Conservation (phyloP, 1,140 invertebrate genomes). For the Hycleus cichorii region DNA sequence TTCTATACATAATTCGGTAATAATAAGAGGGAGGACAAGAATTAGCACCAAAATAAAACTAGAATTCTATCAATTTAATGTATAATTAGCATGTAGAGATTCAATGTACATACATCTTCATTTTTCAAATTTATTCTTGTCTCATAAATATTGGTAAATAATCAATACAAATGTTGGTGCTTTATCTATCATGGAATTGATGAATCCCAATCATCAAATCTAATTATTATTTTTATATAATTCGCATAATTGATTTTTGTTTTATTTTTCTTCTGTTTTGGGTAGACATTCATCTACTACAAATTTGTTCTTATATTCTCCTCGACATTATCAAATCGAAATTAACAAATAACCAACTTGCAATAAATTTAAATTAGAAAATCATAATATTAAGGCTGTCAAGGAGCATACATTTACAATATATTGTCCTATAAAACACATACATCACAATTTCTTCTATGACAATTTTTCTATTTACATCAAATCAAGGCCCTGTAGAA, state of each 20-base stretch:
- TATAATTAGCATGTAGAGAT: conserved; percentile 33
- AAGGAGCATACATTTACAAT: conserved; percentile 12
- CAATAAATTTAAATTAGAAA: too few relatives aligned
- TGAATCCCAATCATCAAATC: conserved; percentile 10
- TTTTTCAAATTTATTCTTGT: too few relatives aligned
- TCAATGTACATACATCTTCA: conserved; percentile 36
- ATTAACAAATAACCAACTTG: too few relatives aligned
- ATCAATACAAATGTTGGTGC: conserved; percentile 41
- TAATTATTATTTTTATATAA: conserved; percentile 1
- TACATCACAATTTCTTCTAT: conserved; percentile 40
- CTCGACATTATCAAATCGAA: not conserved
- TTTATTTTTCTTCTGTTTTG: conserved; percentile 3
- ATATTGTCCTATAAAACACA: conserved; percentile 42
- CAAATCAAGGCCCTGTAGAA: conserved; percentile 33
- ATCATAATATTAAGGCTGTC: not conserved
- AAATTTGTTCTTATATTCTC: conserved; percentile 5
- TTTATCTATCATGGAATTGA: conserved; percentile 35
- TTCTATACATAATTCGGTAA: too few relatives aligned
- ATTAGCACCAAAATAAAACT: not conserved
- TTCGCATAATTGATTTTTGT: conserved; percentile 11
- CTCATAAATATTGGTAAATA: too few relatives aligned
- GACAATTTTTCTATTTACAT: conserved; percentile 34
- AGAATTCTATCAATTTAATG: conserved; percentile 21
- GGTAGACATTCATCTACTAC: conserved; percentile 26
- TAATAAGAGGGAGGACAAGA: too few relatives aligned